Percentiles rank a stretch among this genome's conserved stretches.
These are phyloP conservation scores for Griposia aprilina DNA, from an alignment of 2,888 invertebrate genomes.

Conservation along the genomic window DNA sequence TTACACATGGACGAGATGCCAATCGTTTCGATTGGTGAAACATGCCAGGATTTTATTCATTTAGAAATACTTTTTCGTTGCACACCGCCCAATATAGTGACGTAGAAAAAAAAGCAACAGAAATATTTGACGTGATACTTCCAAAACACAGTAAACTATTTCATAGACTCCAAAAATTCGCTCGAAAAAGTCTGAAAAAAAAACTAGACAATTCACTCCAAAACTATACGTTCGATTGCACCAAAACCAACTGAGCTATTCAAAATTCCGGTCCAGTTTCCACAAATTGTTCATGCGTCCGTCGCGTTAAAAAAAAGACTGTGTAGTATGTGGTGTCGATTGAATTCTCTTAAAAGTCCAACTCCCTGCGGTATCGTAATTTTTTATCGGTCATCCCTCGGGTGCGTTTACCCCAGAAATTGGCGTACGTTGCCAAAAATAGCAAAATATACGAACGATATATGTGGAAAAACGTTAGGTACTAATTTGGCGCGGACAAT, in stretches of 20 bases:
- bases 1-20: not conserved
- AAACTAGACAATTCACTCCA: constrained; percentile 49
- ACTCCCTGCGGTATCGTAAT: constrained; percentile 76
- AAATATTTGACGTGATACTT: constrained; percentile 26
- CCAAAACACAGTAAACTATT: constrained; percentile 39
- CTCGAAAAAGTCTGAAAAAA: constrained; percentile 25
- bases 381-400: constrained; percentile 79
- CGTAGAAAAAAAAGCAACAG: constrained; percentile 10
- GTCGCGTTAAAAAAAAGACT: constrained; percentile 73
- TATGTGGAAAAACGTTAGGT: constrained; percentile 43
- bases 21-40: not conserved
- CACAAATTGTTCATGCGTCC: constrained; percentile 77
- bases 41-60: not conserved
- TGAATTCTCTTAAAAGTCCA: constrained; percentile 76
- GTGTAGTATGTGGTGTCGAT: constrained; percentile 72
- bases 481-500: constrained; percentile 52
- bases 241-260: constrained; percentile 66
- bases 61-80: constrained; percentile 2
- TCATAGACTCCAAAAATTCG: constrained; percentile 38
- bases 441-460: constrained; percentile 49
- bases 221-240: constrained; percentile 44
- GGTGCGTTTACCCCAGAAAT: constrained; percentile 76
- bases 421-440: constrained; percentile 67
- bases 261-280: constrained; percentile 76
- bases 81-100: not conserved